Conservation (phyloP, 2,113 vertebrate species). For the Ahaetulla prasina region DNA sequence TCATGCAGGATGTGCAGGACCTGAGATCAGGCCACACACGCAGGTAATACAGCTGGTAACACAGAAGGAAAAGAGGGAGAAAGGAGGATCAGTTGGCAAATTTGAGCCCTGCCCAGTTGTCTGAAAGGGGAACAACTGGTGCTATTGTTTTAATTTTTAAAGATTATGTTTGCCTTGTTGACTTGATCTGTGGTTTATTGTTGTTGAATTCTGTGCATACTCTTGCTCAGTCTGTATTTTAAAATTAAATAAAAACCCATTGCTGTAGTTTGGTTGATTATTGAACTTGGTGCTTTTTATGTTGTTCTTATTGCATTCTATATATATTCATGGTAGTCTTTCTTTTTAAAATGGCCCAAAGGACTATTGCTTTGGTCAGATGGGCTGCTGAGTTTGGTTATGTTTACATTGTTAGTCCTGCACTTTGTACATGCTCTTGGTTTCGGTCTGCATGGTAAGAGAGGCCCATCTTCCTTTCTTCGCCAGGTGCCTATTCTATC, state of each 20-base stretch:
- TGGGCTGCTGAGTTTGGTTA: neutral
- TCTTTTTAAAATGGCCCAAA: neutral
- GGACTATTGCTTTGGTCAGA: neutral
- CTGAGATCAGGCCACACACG: neutral
- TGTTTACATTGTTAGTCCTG: neutral
- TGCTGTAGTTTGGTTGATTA: neutral
- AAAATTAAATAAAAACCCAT: neutral
- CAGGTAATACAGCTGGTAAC: neutral
- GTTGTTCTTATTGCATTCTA: neutral
- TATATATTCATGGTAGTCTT: neutral
- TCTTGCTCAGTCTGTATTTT: neutral
- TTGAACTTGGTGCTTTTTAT: no score
- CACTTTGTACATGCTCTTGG: neutral
- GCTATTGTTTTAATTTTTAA: neutral
- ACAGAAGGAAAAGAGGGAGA: neutral
- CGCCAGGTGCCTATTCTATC: neutral
- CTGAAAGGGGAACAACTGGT: neutral
- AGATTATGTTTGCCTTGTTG: neutral
- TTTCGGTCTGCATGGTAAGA: neutral
- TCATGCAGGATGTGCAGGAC: neutral
- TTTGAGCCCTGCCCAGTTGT: neutral
- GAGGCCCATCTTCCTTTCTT: neutral
- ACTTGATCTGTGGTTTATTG: neutral
- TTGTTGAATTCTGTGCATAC: neutral
- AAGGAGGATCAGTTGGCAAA: neutral